These are phyloP conservation scores for Tiliacea aurago DNA, from an alignment of 2,888 invertebrate species.

Conservation along the genomic window DNA sequence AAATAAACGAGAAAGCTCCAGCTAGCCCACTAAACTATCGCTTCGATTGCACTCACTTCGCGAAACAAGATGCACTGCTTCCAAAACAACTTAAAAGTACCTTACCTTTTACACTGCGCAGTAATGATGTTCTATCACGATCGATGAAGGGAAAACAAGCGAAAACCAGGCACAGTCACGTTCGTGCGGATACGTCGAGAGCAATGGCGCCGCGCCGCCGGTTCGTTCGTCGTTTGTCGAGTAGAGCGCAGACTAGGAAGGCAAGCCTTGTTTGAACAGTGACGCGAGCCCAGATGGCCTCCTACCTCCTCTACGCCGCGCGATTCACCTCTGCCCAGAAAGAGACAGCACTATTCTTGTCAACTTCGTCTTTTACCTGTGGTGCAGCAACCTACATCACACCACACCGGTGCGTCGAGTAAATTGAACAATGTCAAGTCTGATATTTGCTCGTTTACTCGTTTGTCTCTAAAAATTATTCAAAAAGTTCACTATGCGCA, in stretches of 20 bases:
- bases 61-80: slow-evolving; percentile 81
- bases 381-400: slow-evolving; percentile 89
- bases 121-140: slow-evolving; percentile 88
- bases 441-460: slow-evolving; percentile 81
- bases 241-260: slow-evolving; percentile 87
- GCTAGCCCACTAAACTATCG: slow-evolving; percentile 71
- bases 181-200: slow-evolving; percentile 87
- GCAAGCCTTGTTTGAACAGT: slow-evolving; percentile 88
- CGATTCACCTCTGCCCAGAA: slow-evolving; percentile 55
- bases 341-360: slow-evolving; percentile 71
- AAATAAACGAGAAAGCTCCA: slow-evolving; percentile 88
- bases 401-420: slow-evolving; percentile 82
- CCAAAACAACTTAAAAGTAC: slow-evolving; percentile 82
- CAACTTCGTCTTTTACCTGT: slow-evolving; percentile 78
- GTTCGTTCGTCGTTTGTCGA: slow-evolving; percentile 85
- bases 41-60: slow-evolving; percentile 80
- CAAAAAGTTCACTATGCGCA: slow-evolving; percentile 74
- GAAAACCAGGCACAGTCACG: slow-evolving; percentile 88
- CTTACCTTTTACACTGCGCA: slow-evolving; percentile 89
- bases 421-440: slow-evolving; percentile 84
- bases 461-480: slow-evolving; percentile 80
- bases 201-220: slow-evolving; percentile 86
- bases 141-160: slow-evolving; percentile 87
- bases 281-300: slow-evolving; percentile 78
- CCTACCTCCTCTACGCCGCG: slow-evolving; percentile 72